Percentiles rank a stretch among this genome's conserved stretches.
Evolutionary conservation across 1,140 invertebrate species (phyloP).

Genomic region (Chlorops oryzae): DNA sequence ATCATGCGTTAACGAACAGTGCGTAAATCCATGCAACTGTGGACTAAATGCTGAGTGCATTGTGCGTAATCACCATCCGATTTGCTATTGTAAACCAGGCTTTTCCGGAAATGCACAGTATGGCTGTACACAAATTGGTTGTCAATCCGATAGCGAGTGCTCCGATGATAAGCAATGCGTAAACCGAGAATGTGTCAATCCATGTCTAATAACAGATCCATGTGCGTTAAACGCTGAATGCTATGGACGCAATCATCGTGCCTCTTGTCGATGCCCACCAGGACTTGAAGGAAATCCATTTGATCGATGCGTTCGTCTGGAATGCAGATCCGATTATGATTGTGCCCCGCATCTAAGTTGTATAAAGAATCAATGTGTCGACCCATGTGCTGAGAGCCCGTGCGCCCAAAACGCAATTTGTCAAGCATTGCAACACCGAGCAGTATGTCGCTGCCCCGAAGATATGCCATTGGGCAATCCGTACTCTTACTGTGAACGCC

Average conservation of each 20-base stretch:
- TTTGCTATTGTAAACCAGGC: constrained; percentile 69
- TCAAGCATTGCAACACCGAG: constrained; percentile 66
- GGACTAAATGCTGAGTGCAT: constrained; percentile 73
- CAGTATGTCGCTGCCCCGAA: constrained; percentile 70
- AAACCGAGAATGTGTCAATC: constrained; percentile 72
- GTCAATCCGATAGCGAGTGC: constrained; percentile 75
- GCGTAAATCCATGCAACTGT: constrained; percentile 78
- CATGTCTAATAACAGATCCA: constrained; percentile 68
- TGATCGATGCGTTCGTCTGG: constrained; percentile 67
- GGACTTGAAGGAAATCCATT: constrained; percentile 71
- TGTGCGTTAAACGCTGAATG: constrained; percentile 79
- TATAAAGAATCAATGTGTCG: constrained; percentile 62
- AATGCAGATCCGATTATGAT: constrained; percentile 71
- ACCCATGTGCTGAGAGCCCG: constrained; percentile 64
- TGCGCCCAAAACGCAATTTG: constrained; percentile 78
- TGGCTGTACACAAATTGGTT: constrained; percentile 74
- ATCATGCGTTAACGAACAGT: constrained; percentile 71
- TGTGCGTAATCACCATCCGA: constrained; percentile 73
- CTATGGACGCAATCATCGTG: constrained; percentile 66
- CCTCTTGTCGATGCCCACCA: constrained; percentile 66
- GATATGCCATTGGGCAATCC: constrained; percentile 70
- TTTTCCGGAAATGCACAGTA: constrained; percentile 77
- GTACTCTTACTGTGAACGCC: constrained; percentile 64
- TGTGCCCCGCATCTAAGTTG: constrained; percentile 68
- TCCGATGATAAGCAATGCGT: constrained; percentile 69